A percentile compares a stretch with the other conserved stretches of the same genome.
Evolutionary conservation across 2,113 vertebrate species (phyloP).

Genomic region (Sinocyclocheilus grahami): DNA sequence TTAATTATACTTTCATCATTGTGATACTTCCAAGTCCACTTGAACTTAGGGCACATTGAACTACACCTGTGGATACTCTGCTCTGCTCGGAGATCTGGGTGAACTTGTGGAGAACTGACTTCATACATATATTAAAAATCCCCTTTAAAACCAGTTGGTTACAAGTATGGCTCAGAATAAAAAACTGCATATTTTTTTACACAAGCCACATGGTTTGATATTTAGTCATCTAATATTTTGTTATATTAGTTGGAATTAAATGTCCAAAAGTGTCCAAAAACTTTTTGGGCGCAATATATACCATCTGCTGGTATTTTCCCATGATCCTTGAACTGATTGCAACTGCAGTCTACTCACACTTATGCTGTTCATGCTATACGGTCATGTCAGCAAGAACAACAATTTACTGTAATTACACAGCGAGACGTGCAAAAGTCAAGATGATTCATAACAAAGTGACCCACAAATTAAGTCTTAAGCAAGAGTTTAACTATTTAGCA

Average conservation of each 20-base stretch:
- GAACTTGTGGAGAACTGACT: too few species aligned
- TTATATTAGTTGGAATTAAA: background rate
- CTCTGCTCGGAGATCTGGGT: too few species aligned
- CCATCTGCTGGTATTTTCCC: background rate
- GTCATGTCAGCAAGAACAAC: background rate
- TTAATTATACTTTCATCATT: too few species aligned
- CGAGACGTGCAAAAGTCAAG: conserved; percentile 31
- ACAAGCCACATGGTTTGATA: background rate
- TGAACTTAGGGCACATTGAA: too few species aligned
- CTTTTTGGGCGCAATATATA: background rate
- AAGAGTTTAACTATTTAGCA: conserved; percentile 33
- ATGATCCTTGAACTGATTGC: background rate
- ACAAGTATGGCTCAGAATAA: background rate
- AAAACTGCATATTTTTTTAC: background rate
- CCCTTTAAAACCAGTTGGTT: background rate
- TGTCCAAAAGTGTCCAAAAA: background rate
- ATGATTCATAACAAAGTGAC: background rate
- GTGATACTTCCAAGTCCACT: too few species aligned
- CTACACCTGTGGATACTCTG: too few species aligned
- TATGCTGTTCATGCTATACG: background rate
- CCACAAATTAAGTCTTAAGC: conserved; percentile 22
- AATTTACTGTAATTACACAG: background rate
- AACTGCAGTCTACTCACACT: background rate
- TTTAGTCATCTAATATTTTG: background rate
- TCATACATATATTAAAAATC: background rate